A percentile compares a stretch with the other conserved stretches of the same genome.
Evolutionary conservation across 2,797 vertebrate species (phyloP).

Genomic region (Chromis chromis): DNA sequence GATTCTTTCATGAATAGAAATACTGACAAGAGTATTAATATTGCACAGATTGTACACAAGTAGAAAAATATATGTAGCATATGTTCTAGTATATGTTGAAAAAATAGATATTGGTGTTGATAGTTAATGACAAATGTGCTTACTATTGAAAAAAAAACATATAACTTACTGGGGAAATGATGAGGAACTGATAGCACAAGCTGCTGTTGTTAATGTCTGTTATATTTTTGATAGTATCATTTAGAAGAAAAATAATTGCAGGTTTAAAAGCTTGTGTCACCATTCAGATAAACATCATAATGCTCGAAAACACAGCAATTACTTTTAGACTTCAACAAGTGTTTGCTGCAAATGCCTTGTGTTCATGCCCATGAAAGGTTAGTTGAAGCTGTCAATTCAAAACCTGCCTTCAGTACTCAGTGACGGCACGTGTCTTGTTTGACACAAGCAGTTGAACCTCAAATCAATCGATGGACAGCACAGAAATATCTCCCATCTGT

Average conservation of each 20-base stretch:
- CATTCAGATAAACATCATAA: slow-evolving; percentile 2
- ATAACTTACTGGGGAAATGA: neutral
- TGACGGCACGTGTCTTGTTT: slow-evolving; percentile 1
- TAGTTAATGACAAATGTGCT: no score
- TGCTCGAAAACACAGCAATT: slow-evolving; percentile 15
- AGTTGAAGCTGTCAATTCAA: slow-evolving; percentile 8
- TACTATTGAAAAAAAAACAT: neutral
- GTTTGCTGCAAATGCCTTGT: slow-evolving; percentile 7
- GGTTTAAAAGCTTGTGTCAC: neutral
- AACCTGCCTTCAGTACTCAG: slow-evolving; percentile 17
- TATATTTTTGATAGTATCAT: neutral
- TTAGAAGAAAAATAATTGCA: neutral
- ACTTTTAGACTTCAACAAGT: slow-evolving; percentile 2
- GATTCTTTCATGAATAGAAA: no score
- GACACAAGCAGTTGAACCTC: slow-evolving; percentile 13
- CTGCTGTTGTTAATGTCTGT: neutral
- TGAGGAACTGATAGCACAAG: slow-evolving; percentile 1
- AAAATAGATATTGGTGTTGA: no score
- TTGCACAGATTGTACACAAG: no score
- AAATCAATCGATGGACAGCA: slow-evolving; percentile 20
- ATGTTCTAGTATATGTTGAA: no score
- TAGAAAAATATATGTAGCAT: no score
- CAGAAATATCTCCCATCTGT: slow-evolving; percentile 40
- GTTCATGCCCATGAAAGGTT: slow-evolving; percentile 26
- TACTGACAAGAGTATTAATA: no score